These are phyloP conservation scores for Fistularia tabacaria DNA, from an alignment of 2,797 vertebrate species.

Conservation along the genomic window DNA sequence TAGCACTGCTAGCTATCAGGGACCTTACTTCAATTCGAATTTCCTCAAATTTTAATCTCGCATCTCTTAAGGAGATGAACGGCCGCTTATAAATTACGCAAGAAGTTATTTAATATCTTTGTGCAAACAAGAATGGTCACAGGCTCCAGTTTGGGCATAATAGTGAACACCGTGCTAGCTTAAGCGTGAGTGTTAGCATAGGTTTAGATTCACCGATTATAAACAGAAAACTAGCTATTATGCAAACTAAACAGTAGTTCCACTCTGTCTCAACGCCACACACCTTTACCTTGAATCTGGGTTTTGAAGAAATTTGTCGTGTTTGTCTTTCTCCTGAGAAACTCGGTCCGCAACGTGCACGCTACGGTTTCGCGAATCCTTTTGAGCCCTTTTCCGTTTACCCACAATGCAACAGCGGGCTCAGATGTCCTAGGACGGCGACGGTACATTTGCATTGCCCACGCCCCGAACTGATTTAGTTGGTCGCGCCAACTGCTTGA, in stretches of 20 bases:
- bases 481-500: too few species aligned
- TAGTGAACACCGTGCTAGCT: constrained; percentile 17
- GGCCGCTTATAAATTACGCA: too few species aligned
- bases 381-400: constrained; percentile 67
- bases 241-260: not conserved
- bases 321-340: constrained; percentile 9
- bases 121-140: too few species aligned
- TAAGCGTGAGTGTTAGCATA: constrained; percentile 18
- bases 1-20: too few species aligned
- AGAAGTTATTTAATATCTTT: too few species aligned
- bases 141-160: not conserved
- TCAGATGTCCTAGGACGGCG: too few species aligned
- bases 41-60: too few species aligned
- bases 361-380: constrained; percentile 26
- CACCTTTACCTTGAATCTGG: constrained; percentile 12
- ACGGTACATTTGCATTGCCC: too few species aligned
- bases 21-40: too few species aligned
- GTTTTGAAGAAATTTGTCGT: not conserved
- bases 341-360: constrained; percentile 60
- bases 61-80: too few species aligned
- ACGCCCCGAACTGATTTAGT: too few species aligned
- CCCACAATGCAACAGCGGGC: constrained; percentile 71
- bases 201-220: not conserved
- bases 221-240: fast-evolving
- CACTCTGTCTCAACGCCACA: fast-evolving